A percentile compares a stretch with the other conserved stretches of the same genome.
These are phyloP conservation scores for Ostrea edulis DNA, from an alignment of 1,140 invertebrate species.

Conservation along the genomic window DNA sequence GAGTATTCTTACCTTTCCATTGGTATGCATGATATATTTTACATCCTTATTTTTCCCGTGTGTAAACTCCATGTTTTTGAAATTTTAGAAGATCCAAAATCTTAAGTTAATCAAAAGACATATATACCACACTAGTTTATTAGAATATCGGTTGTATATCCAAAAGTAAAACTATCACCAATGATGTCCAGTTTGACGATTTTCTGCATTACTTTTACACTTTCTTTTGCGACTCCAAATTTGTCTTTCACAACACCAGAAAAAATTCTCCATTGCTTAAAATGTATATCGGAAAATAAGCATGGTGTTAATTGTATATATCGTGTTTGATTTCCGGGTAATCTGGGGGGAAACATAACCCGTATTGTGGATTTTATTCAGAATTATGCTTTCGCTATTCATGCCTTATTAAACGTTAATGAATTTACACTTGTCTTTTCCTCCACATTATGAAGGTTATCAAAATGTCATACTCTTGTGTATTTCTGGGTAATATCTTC, in stretches of 20 bases:
- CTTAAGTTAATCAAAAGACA: not conserved
- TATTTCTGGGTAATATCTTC: not conserved
- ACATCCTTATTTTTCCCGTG: slow-evolving; percentile 6
- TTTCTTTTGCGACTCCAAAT: not conserved
- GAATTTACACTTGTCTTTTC: not conserved
- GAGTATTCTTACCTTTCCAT: not conserved
- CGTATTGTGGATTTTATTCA: not conserved
- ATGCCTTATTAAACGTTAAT: not conserved
- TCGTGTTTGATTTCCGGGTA: not conserved
- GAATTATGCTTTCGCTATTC: not conserved
- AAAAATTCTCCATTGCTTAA: not conserved
- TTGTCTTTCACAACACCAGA: not conserved
- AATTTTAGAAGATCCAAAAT: not conserved
- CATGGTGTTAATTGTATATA: not conserved
- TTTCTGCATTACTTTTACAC: not conserved
- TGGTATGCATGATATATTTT: not conserved
- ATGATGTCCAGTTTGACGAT: not conserved
- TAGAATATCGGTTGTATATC: not conserved
- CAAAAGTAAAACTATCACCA: too few species aligned
- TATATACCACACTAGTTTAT: not conserved
- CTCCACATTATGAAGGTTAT: not conserved
- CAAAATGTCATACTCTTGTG: not conserved
- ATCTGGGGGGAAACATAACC: not conserved
- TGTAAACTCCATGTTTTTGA: not conserved
- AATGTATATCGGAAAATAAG: not conserved